Evolutionary conservation across 2,888 invertebrate genomes (phyloP).

Genomic region (Anarsia innoxiella): DNA sequence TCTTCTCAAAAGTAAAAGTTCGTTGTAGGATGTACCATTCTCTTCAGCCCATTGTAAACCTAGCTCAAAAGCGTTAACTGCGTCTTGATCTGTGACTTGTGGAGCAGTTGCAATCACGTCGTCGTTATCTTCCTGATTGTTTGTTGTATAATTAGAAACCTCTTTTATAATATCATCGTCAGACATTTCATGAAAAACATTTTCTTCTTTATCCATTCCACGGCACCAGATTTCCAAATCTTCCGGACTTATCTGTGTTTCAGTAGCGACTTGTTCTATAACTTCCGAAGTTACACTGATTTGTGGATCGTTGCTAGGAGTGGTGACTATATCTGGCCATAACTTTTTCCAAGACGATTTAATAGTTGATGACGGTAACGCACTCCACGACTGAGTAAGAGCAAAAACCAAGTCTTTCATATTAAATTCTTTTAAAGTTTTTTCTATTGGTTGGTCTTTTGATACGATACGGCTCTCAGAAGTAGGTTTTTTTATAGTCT

Average conservation of each 20-base stretch:
- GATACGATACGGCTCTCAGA: conserved; percentile 8
- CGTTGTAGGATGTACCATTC: not conserved
- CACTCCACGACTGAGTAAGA: conserved; percentile 2
- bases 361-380: not conserved
- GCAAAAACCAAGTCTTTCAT: not conserved
- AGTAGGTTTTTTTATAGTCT: conserved; percentile 17
- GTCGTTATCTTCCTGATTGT: no score
- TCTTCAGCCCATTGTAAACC: not conserved
- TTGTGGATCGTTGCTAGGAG: not conserved
- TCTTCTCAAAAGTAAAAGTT: not conserved
- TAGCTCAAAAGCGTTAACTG: not conserved
- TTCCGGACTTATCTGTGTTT: not conserved
- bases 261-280: not conserved
- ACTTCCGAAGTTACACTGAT: not conserved
- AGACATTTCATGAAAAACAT: not conserved
- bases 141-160: not conserved
- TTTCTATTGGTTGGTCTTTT: conserved; percentile 5
- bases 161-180: not conserved
- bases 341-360: not conserved
- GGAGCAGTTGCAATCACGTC: not conserved
- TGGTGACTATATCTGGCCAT: not conserved
- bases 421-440: conserved; percentile 1
- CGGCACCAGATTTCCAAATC: not conserved
- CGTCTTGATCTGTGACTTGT: not conserved
- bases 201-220: not conserved